Conservation (phyloP, 2,888 invertebrate genomes). For the Theodoxus fluviatilis region DNA sequence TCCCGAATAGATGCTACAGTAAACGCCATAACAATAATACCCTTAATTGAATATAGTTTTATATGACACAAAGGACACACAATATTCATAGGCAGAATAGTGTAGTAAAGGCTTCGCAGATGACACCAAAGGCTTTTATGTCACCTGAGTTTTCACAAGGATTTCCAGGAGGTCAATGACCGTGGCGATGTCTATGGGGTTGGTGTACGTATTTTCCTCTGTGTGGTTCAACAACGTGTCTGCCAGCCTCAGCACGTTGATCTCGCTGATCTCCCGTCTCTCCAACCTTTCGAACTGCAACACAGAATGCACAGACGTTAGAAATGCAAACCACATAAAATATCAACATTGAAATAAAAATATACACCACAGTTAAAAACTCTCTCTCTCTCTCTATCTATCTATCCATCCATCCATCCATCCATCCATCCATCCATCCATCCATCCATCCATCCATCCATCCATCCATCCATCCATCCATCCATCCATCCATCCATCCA, state of each 20-base stretch:
- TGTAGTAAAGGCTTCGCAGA: too few species aligned
- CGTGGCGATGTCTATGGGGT: slow-evolving; percentile 61
- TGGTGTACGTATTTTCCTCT: slow-evolving; percentile 44
- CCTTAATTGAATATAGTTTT: too few species aligned
- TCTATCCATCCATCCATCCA: too few species aligned
- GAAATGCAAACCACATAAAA: not conserved
- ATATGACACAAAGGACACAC: too few species aligned
- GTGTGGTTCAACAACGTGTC: slow-evolving; percentile 54
- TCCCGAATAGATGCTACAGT: too few species aligned
- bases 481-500: too few species aligned
- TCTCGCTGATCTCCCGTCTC: slow-evolving; percentile 39
- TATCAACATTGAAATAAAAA: not conserved
- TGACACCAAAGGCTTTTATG: too few species aligned
- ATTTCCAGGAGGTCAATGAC: slow-evolving; percentile 58
- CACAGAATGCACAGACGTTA: slow-evolving; percentile 1
- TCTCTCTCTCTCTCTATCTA: not conserved
- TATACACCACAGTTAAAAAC: not conserved
- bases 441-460: too few species aligned
- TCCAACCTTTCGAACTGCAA: slow-evolving; percentile 37
- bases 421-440: too few species aligned
- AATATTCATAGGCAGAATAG: too few species aligned
- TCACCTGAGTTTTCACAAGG: slow-evolving; percentile 57
- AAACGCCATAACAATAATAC: too few species aligned
- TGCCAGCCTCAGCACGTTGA: slow-evolving; percentile 45
- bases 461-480: too few species aligned